phyloP scores from a whole-genome alignment of 2,113 vertebrate genomes.

The Meles meles region DNA sequence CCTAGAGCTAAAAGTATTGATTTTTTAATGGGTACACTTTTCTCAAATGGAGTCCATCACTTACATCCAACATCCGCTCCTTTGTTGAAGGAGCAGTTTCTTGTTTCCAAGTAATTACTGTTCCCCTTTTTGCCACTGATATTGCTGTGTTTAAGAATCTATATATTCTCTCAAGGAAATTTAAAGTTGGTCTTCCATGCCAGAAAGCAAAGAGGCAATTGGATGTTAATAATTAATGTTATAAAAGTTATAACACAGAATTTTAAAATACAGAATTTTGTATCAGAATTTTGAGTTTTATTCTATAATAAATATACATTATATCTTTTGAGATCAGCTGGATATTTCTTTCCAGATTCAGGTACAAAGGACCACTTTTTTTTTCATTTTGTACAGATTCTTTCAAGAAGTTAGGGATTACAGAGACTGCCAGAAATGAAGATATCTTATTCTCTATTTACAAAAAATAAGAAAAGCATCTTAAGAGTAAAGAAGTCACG shows the following conservation, averaged over 20 bases:
- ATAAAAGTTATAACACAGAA: background rate
- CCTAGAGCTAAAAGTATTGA: slow-evolving; percentile 71
- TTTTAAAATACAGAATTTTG: background rate
- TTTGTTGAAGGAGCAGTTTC: slow-evolving; percentile 63
- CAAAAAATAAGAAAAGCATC: background rate
- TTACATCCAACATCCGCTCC: slow-evolving; percentile 56
- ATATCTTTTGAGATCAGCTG: background rate
- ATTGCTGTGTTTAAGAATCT: slow-evolving; percentile 58
- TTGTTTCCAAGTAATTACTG: slow-evolving; percentile 69
- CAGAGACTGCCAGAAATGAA: background rate
- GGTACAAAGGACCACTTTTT: background rate
- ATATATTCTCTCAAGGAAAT: slow-evolving; percentile 46
- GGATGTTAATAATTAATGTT: slow-evolving; percentile 45
- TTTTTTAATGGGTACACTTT: slow-evolving; percentile 69
- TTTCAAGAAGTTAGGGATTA: background rate
- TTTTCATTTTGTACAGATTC: background rate
- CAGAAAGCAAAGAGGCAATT: slow-evolving; percentile 35
- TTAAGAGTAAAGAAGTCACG: background rate
- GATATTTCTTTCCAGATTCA: background rate
- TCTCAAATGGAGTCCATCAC: slow-evolving; percentile 71
- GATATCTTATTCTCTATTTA: background rate
- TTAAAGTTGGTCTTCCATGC: slow-evolving; percentile 16
- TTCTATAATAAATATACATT: background rate
- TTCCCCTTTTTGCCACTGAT: slow-evolving; percentile 53
- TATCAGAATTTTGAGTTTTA: background rate